Percentiles rank a stretch among this genome's conserved stretches.
phyloP scores from a whole-genome alignment of 2,113 vertebrate species.

The Vulpes lagopus region DNA sequence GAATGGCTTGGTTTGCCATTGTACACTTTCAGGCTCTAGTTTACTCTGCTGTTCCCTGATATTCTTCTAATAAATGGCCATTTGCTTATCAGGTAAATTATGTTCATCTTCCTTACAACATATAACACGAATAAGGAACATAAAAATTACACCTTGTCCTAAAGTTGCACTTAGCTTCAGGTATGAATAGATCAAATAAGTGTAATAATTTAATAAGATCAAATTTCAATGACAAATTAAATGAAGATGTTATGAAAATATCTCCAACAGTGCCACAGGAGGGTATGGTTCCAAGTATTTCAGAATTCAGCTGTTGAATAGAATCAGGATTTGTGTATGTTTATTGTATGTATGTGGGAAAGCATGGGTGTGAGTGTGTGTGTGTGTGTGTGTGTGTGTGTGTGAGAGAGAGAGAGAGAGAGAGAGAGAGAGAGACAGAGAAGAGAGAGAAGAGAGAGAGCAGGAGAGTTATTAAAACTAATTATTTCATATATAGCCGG shows the following conservation, averaged over 20 bases:
- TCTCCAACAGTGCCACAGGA: neutral
- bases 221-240: neutral
- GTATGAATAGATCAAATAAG: neutral
- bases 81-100: neutral
- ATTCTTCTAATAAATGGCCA: neutral
- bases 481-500: neutral
- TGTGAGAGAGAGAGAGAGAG: neutral
- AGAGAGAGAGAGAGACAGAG: neutral
- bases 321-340: neutral
- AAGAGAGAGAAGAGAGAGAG: neutral
- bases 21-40: neutral
- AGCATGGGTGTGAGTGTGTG: neutral
- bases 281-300: neutral
- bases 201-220: neutral
- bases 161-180: neutral
- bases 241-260: neutral
- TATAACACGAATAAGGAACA: neutral
- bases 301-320: neutral
- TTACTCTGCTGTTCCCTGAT: neutral
- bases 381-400: neutral
- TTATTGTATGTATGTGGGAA: neutral
- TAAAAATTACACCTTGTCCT: neutral
- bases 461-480: neutral
- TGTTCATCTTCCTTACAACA: neutral
- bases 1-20: neutral